Percentiles rank a stretch among this genome's conserved stretches.
Conservation (phyloP, 2,113 vertebrate species). For the Malurus elegans region DNA sequence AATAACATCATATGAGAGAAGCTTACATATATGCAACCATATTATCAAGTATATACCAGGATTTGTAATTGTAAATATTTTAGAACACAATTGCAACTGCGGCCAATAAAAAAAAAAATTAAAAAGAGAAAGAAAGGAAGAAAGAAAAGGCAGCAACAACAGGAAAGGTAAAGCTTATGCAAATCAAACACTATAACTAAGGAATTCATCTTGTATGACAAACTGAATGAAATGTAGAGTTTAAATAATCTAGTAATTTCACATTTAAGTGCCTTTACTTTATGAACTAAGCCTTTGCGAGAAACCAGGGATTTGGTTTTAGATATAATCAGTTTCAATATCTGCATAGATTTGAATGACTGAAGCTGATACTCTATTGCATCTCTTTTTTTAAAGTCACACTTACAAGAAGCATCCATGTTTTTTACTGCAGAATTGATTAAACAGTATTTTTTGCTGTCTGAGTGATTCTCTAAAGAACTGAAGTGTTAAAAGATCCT, state of each 20-base stretch:
- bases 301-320: neutral
- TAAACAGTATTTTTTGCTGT: neutral
- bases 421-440: neutral
- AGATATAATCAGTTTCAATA: neutral
- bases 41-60: neutral
- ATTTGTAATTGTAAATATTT: neutral
- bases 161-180: neutral
- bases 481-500: neutral
- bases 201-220: neutral
- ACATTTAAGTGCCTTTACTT: neutral
- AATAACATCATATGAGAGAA: neutral
- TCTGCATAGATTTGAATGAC: neutral
- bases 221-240: neutral
- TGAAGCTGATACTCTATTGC: neutral
- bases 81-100: neutral
- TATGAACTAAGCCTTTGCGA: neutral
- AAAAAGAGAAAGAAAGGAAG: neutral
- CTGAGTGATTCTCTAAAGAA: neutral
- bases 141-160: neutral
- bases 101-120: neutral
- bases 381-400: neutral
- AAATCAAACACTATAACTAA: neutral
- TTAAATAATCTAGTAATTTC: neutral
- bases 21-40: neutral
- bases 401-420: neutral